Evolutionary conservation across 2,888 invertebrate species (phyloP).

Genomic region (Rhagonycha fulva): DNA sequence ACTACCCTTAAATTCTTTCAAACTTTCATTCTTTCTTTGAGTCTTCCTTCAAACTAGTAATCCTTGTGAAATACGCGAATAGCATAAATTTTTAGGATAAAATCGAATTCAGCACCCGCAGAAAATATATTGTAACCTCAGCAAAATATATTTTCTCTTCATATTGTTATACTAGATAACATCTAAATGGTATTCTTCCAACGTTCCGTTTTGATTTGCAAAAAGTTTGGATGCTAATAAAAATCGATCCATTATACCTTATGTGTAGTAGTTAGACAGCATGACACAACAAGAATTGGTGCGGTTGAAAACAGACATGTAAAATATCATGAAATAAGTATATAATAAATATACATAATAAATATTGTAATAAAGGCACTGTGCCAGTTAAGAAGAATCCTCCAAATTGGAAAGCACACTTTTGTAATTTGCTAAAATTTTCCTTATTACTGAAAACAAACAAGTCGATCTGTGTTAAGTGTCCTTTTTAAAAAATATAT

Average conservation of each 20-base stretch:
- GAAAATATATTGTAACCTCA: conserved; percentile 41
- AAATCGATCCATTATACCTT: conserved; percentile 41
- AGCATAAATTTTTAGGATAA: conserved; percentile 37
- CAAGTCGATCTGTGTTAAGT: no score
- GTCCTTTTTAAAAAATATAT: no score
- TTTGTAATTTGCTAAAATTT: no score
- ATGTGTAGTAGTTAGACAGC: conserved; percentile 22
- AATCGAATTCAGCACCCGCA: conserved; percentile 42
- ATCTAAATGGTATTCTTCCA: conserved; percentile 38
- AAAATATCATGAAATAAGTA: no score
- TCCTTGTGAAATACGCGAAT: conserved; percentile 37
- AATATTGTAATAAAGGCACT: no score
- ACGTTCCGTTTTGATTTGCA: conserved; percentile 32
- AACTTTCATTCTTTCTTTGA: conserved; percentile 29
- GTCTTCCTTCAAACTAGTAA: conserved; percentile 37
- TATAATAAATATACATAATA: no score
- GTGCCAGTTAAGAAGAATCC: no score
- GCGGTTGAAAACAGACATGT: no score
- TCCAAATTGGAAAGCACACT: no score
- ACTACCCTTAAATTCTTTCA: conserved; percentile 26
- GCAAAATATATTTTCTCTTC: conserved; percentile 39
- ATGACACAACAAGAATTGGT: no score
- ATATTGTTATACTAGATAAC: conserved; percentile 34
- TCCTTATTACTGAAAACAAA: no score
- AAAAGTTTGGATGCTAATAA: conserved; percentile 35